A percentile compares a stretch with the other conserved stretches of the same genome.
Conservation (phyloP, 2,797 vertebrate species). For the Acrossocheilus wenchowensis region DNA sequence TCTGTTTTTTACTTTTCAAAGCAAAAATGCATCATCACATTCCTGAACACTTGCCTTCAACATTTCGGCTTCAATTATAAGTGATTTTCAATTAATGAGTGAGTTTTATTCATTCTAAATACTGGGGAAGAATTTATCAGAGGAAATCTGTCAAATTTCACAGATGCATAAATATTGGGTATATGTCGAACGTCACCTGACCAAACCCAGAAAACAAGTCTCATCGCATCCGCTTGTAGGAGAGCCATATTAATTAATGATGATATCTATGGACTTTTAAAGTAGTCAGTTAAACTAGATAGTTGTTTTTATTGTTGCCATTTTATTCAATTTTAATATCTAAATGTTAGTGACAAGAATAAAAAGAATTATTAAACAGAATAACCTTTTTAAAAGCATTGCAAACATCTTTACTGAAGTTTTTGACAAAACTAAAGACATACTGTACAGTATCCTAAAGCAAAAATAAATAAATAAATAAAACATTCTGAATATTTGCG, state of each 20-base stretch:
- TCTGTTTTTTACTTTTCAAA: background rate
- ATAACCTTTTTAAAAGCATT: slow-evolving; percentile 6
- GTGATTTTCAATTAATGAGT: background rate
- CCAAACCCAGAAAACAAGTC: background rate
- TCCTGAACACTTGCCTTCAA: background rate
- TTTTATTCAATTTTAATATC: background rate
- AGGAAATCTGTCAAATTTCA: background rate
- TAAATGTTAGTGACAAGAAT: background rate
- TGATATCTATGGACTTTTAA: no score
- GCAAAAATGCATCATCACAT: background rate
- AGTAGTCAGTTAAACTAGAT: no score
- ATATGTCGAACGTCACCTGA: no score
- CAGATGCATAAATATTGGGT: background rate
- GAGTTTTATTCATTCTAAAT: background rate
- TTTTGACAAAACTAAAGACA: slow-evolving; percentile 18
- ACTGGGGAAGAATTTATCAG: background rate
- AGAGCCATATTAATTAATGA: no score
- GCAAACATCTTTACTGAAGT: background rate
- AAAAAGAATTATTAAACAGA: background rate
- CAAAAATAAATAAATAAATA: background rate
- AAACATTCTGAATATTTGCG: background rate
- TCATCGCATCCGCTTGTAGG: no score
- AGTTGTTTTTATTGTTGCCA: background rate
- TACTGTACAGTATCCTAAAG: background rate
- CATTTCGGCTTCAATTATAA: background rate